Evolutionary conservation across 2,797 vertebrate genomes (phyloP).

Genomic region (Lepus oiostolus): DNA sequence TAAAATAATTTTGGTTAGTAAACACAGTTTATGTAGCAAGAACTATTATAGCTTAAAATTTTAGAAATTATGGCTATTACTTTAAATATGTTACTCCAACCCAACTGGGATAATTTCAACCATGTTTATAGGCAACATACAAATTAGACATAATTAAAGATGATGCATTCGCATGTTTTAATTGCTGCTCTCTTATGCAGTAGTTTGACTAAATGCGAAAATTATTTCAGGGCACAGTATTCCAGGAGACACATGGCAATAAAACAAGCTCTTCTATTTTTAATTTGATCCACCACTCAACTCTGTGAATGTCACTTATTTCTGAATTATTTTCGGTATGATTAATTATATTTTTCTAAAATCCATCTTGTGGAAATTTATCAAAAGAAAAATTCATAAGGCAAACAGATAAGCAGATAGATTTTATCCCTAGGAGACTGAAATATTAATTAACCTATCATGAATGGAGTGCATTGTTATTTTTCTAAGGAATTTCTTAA

Average conservation of each 20-base stretch:
- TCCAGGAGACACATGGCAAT: slow-evolving; percentile 53
- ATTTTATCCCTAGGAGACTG: not conserved
- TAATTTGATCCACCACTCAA: slow-evolving; percentile 38
- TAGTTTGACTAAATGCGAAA: slow-evolving; percentile 75
- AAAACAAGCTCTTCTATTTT: slow-evolving; percentile 55
- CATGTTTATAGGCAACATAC: slow-evolving; percentile 75
- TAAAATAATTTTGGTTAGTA: slow-evolving; percentile 51
- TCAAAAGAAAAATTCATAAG: slow-evolving; percentile 55
- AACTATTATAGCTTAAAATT: slow-evolving; percentile 30
- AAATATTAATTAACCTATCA: slow-evolving; percentile 29
- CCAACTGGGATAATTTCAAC: slow-evolving; percentile 65
- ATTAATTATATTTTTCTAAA: slow-evolving; percentile 34
- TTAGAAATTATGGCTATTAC: slow-evolving; percentile 70
- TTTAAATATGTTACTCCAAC: slow-evolving; percentile 64
- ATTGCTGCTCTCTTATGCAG: slow-evolving; percentile 70
- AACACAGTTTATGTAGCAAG: not conserved
- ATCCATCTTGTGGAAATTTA: slow-evolving; percentile 7
- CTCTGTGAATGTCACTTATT: slow-evolving; percentile 48
- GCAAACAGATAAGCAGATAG: not conserved
- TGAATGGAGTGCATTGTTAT: not conserved
- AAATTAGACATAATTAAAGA: slow-evolving; percentile 81
- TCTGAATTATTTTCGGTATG: slow-evolving; percentile 49
- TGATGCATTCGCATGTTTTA: slow-evolving; percentile 58
- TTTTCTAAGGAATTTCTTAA: slow-evolving; percentile 52
- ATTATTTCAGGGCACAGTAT: slow-evolving; percentile 67